These are phyloP conservation scores for Pogonomyrmex californicus DNA, from an alignment of 1,140 invertebrate species.

Conservation along the genomic window DNA sequence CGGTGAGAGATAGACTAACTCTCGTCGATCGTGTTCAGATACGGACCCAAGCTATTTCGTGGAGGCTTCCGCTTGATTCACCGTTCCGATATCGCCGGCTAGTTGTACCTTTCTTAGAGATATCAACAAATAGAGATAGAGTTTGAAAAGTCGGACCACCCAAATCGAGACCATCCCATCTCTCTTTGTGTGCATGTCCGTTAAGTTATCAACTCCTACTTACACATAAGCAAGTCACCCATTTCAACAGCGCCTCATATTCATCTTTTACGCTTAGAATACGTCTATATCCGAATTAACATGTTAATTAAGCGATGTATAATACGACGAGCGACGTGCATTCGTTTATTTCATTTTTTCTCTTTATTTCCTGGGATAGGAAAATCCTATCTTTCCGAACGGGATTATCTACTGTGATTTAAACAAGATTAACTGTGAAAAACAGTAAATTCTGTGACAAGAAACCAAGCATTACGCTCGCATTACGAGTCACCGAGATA, in stretches of 20 bases:
- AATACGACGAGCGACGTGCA: background rate
- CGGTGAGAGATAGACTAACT: background rate
- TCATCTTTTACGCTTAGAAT: constrained; percentile 17
- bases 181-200: background rate
- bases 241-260: constrained; percentile 12
- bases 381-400: background rate
- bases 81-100: background rate
- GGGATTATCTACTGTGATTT: background rate
- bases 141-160: constrained; percentile 15
- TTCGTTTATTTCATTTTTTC: constrained; percentile 12
- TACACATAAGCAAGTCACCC: background rate
- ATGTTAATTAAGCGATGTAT: constrained; percentile 34
- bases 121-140: constrained; percentile 25
- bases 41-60: background rate
- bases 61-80: background rate
- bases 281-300: constrained; percentile 22
- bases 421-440: background rate
- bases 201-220: constrained; percentile 23
- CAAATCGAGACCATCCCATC: constrained; percentile 11
- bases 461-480: background rate
- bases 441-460: background rate
- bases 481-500: too few species aligned
- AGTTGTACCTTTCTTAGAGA: background rate
- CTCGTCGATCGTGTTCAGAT: constrained; percentile 4
- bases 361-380: background rate